A percentile compares a stretch with the other conserved stretches of the same genome.
Evolutionary conservation across 2,797 vertebrate species (phyloP).

Genomic region (Accipiter badius): DNA sequence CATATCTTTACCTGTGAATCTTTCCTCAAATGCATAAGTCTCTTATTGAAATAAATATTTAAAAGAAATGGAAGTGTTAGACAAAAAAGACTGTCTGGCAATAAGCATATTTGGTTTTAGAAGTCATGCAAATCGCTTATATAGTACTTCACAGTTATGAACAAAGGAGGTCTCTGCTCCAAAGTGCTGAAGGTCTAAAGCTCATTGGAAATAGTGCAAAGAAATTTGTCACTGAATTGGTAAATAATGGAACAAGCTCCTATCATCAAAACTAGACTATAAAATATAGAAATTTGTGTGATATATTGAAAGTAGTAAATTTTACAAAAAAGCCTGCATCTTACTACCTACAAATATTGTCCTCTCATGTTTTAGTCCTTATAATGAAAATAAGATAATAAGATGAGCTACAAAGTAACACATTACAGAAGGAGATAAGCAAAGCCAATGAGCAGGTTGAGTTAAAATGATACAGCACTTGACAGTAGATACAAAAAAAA

Average conservation of each 20-base stretch:
- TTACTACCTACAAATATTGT: background rate
- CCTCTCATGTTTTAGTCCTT: background rate
- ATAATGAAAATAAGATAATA: background rate
- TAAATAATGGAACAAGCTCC: background rate
- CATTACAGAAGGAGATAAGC: background rate
- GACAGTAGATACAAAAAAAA: background rate
- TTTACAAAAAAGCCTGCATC: background rate
- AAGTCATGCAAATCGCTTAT: background rate
- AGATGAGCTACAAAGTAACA: background rate
- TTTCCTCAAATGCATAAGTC: background rate
- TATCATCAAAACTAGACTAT: background rate
- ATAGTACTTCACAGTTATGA: background rate
- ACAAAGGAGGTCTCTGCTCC: background rate
- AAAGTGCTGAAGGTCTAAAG: background rate
- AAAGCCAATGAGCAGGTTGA: background rate
- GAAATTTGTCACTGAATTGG: background rate
- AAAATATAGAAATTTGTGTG: background rate
- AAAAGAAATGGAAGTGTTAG: background rate
- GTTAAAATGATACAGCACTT: background rate
- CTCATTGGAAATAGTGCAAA: background rate
- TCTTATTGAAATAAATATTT: background rate
- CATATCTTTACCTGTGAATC: background rate
- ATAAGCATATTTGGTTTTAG: background rate
- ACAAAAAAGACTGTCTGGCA: background rate
- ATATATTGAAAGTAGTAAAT: background rate